Evolutionary conservation across 1,140 invertebrate genomes (phyloP), one percentile per base, ranked within the genome.

Genomic region (Aphelenchoides avenae): DNA sequence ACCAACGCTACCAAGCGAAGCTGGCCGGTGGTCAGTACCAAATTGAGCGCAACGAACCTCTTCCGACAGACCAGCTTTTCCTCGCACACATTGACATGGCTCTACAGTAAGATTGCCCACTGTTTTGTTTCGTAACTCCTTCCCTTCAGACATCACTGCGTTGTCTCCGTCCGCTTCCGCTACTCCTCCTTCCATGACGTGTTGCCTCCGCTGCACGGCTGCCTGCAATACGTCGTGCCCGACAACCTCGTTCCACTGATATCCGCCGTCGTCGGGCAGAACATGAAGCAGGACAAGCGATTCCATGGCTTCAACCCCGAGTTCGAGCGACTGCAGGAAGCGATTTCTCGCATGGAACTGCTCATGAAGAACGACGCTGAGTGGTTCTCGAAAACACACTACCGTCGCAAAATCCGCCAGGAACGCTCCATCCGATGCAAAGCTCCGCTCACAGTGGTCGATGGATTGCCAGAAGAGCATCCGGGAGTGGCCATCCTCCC

Each of bases 41-140:
- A 18, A 24, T 73, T 2, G 68, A 73, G 43, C 36, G 72, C 36
- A 59, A 68, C 41, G 39, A 44, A 11, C 31, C 50, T 5, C 48
- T 49, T 26, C 43, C 54, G 26, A 49, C 74, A 26, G 72, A 75
- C 52, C 11, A 34, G 11, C 27, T 75, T 3, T 75, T 75, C 42
- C 37, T 54, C 9, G 18, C 52, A 22, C 72, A 75, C 31, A 58
- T 76, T 50, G 72, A 75, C 41, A 36, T 74, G 53, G 63, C 57
- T 2, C 44, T 75, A 43, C 75, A 77, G 72, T 74, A 43, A 71
- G 65, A 48, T 15, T 20, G n/a, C n/a, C n/a, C n/a, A n/a, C n/a
- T 11, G 41, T 26, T 39, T n/a, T 36, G 15, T 42, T 26, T 42
- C 3, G 1, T 24, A 44, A 15, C 46, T 15, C 9, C 20, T 6